Conservation (phyloP, 2,888 invertebrate species). For the Mimachlamys varia region DNA sequence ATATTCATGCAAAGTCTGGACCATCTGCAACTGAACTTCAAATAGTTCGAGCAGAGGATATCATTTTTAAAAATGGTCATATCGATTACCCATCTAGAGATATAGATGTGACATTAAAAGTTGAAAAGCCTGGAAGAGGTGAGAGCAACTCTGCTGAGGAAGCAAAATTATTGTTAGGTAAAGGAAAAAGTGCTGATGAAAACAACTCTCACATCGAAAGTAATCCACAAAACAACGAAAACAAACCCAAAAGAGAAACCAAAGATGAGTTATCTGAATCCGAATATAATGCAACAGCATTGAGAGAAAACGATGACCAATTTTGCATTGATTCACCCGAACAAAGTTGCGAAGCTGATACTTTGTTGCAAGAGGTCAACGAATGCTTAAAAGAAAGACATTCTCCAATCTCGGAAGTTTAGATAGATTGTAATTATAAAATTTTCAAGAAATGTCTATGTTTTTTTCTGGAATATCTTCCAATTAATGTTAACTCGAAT, state of each 20-base stretch:
- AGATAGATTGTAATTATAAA: neutral
- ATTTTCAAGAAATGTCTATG: neutral
- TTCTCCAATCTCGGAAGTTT: neutral
- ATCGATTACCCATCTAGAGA: neutral
- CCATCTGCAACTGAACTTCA: conserved; percentile 14
- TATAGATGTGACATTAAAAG: neutral
- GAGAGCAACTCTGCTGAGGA: neutral
- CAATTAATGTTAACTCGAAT: neutral
- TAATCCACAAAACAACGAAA: neutral
- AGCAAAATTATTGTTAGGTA: neutral
- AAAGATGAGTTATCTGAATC: neutral
- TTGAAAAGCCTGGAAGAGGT: neutral
- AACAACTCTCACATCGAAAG: neutral
- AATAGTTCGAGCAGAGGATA: neutral
- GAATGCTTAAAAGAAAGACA: conserved; percentile 12
- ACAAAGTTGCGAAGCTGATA: conserved; percentile 1
- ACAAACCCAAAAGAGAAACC: neutral
- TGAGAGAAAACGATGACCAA: neutral
- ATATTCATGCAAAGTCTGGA: neutral
- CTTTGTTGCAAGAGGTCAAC: neutral
- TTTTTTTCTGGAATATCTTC: neutral
- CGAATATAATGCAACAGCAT: neutral
- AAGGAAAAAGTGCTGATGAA: neutral
- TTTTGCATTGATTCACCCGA: neutral
- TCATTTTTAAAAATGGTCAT: neutral